Evolutionary conservation across 1,140 invertebrate genomes (phyloP).

Genomic region (Globodera rostochiensis): DNA sequence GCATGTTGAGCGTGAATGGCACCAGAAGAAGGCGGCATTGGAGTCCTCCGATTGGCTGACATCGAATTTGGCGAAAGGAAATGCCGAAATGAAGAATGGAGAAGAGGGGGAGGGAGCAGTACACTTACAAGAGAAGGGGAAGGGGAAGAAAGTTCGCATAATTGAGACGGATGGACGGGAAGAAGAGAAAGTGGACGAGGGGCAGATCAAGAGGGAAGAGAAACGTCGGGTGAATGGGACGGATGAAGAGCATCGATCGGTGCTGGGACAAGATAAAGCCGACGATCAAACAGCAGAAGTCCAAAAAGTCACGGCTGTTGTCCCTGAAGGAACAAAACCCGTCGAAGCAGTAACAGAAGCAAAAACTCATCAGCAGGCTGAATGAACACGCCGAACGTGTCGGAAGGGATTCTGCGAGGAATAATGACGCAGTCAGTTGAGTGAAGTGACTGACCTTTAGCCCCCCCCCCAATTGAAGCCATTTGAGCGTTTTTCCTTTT

Average conservation of each 20-base stretch:
- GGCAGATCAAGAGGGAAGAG: not conserved
- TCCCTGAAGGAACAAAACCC: too few relatives aligned
- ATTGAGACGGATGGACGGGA: not conserved
- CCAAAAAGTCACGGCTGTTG: too few relatives aligned
- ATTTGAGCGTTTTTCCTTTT: not conserved
- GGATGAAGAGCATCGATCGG: not conserved
- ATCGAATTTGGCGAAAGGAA: not conserved
- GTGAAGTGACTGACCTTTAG: not conserved
- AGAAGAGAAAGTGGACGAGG: not conserved
- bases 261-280: too few relatives aligned
- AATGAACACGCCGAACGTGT: not conserved
- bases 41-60: slow-evolving; percentile 21
- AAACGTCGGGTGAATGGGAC: not conserved
- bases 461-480: too few relatives aligned
- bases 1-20: slow-evolving; percentile 23
- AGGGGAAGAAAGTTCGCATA: not conserved
- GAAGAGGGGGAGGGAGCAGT: not conserved
- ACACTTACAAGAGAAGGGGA: not conserved
- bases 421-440: not conserved
- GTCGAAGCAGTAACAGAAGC: not conserved
- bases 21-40: slow-evolving; percentile 24
- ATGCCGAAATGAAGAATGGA: not conserved
- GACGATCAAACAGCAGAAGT: too few relatives aligned
- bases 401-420: not conserved
- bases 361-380: too few relatives aligned